A percentile compares a stretch with the other conserved stretches of the same genome.
phyloP scores from a whole-genome alignment of 2,888 invertebrate species.

The Andrena dorsata region DNA sequence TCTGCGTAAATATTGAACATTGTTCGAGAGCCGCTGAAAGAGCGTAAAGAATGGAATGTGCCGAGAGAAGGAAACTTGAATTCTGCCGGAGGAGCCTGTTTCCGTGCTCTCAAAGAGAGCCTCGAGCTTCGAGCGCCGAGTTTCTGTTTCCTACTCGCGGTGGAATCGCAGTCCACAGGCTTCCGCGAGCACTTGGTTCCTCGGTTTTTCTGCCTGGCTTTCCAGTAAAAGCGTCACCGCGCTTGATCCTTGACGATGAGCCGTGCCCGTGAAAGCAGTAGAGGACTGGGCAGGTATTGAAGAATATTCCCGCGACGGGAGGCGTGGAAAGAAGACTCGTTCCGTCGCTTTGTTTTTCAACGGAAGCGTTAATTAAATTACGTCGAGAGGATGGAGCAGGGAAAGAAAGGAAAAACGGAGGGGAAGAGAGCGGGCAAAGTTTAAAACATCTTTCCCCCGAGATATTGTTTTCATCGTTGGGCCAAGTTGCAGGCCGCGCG shows the following conservation, averaged over 20 bases:
- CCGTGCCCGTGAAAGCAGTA: neutral
- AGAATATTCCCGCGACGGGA: slow-evolving; percentile 4
- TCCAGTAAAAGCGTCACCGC: slow-evolving; percentile 14
- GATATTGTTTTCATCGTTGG: no score
- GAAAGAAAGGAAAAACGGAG: neutral
- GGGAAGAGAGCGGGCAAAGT: neutral
- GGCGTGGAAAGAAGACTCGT: slow-evolving; percentile 15
- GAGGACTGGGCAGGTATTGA: neutral
- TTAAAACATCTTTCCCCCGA: neutral
- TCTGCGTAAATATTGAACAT: neutral
- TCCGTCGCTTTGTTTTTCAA: slow-evolving; percentile 48
- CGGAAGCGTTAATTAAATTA: slow-evolving; percentile 69
- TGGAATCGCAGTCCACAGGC: neutral
- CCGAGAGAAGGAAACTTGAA: neutral
- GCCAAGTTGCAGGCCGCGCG: neutral
- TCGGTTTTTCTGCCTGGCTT: slow-evolving; percentile 16
- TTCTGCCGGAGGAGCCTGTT: neutral
- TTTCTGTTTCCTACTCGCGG: slow-evolving; percentile 8
- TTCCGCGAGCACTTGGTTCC: slow-evolving; percentile 37
- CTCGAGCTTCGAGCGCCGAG: slow-evolving; percentile 1
- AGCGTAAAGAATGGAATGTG: neutral
- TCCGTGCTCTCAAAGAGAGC: neutral
- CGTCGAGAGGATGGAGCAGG: slow-evolving; percentile 10
- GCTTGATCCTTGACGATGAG: slow-evolving; percentile 14
- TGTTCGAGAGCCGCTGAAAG: neutral